Conservation (phyloP, 2,888 invertebrate species). For the Seladonia tumulorum region DNA sequence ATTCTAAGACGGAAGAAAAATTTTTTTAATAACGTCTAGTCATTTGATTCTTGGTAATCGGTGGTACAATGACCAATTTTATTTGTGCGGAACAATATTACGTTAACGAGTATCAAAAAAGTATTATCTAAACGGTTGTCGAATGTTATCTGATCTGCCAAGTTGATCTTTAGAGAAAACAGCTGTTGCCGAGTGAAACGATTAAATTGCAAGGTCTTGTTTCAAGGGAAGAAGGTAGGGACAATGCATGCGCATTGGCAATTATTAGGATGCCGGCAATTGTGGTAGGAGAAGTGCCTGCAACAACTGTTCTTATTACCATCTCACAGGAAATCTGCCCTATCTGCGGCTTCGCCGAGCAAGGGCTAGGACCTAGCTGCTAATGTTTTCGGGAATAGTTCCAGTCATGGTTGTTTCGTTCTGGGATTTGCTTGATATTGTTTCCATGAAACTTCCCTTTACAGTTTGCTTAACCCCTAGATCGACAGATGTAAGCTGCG, state of each 20-base stretch:
- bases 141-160: neutral
- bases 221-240: neutral
- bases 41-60: neutral
- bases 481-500: neutral
- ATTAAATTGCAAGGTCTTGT: neutral
- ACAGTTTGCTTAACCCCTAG: constrained; percentile 1
- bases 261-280: constrained; percentile 25
- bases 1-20: too few species aligned
- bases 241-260: constrained; percentile 31
- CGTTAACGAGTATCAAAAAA: neutral
- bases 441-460: neutral
- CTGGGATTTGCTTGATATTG: constrained; percentile 35
- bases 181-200: neutral
- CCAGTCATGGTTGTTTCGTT: constrained; percentile 20
- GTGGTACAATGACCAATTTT: neutral
- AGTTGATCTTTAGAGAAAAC: neutral
- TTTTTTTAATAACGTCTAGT: neutral
- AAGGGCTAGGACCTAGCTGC: constrained; percentile 10
- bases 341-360: constrained; percentile 39
- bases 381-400: constrained; percentile 8
- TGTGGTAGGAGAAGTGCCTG: constrained; percentile 28
- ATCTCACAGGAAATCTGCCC: constrained; percentile 46
- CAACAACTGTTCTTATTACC: constrained; percentile 33
- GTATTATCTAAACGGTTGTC: neutral
- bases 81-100: neutral